Evolutionary conservation across 1,140 invertebrate species (phyloP), one percentile per base, ranked within the genome.

Genomic region (Vanessa atalanta): DNA sequence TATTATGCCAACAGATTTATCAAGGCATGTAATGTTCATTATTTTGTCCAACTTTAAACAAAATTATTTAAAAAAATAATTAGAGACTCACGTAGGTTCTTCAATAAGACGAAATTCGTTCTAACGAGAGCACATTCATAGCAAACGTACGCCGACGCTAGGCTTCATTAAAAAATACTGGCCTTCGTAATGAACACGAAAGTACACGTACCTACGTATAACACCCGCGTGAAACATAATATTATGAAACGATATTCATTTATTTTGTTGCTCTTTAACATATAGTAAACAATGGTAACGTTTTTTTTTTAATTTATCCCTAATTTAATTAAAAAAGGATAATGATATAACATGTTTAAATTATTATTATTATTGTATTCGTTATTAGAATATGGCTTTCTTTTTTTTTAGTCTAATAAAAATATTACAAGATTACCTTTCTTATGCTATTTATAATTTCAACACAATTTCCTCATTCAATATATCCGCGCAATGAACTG

Each of bases 91-190:
- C 48, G 65, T 43, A 37, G 23, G 31, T 67, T 67, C 65, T 67
- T 11, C 8, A 55, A 50, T 55, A 53, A 67, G 65, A 67, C 50
- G 65, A 67, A 67, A 67, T 67, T 67, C 65, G 50, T 50, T 55
- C 37, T 67, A 67, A 67, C 65, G 65, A 67, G 65, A 67, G 53
- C 53, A 67, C 65, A 67, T 67, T 67, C 65, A 67, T 37, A 57
- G 53, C 16, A 53, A 67, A 43, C 37, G 65, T 67, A 53, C 37
- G 50, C 65, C 48, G 14, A 15, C 15, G 50, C 65, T 67, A 37
- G 53, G 65, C 43, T 67, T 67, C 65, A 67, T 67, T 67, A 67
- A 67, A 67, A 67, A 67, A 67, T 67, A 67, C 65, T 67, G 53
- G 65, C 65, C 50, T 55, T 67, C 50, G 53, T 67, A 67, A 67